These are phyloP conservation scores for Plebejus melissa DNA, from an alignment of 2,888 invertebrate species.

Conservation along the genomic window DNA sequence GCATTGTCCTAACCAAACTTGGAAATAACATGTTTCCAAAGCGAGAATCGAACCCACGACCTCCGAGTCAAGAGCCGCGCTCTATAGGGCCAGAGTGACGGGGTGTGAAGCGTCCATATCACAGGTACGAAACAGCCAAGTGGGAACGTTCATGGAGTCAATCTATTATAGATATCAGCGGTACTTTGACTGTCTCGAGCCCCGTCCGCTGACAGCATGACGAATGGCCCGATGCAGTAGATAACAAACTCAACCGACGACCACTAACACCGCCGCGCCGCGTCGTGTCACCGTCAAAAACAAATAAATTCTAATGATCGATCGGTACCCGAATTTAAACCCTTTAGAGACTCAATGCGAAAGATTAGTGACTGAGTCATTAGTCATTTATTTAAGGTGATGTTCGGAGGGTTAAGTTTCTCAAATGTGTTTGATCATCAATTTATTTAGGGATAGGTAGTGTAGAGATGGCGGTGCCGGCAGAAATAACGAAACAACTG, in stretches of 20 bases:
- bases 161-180: conserved; percentile 57
- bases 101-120: neutral
- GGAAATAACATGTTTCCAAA: no score
- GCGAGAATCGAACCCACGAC: no score
- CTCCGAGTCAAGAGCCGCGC: no score
- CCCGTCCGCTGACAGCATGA: conserved; percentile 74
- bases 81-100: neutral
- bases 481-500: neutral
- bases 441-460: neutral
- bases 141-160: conserved; percentile 20
- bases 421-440: neutral
- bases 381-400: neutral
- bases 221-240: conserved; percentile 72
- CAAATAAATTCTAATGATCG: conserved; percentile 77
- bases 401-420: neutral
- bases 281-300: conserved; percentile 74
- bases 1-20: no score
- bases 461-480: neutral
- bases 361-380: conserved; percentile 26
- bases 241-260: conserved; percentile 45
- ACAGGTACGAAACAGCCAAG: neutral
- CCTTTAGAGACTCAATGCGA: conserved; percentile 61
- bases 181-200: conserved; percentile 71
- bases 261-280: conserved; percentile 48
- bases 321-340: conserved; percentile 67